Evolutionary conservation across 1,140 invertebrate species (phyloP), one percentile per base, ranked within the genome.

Genomic region (Schlechtendalia chinensis): DNA sequence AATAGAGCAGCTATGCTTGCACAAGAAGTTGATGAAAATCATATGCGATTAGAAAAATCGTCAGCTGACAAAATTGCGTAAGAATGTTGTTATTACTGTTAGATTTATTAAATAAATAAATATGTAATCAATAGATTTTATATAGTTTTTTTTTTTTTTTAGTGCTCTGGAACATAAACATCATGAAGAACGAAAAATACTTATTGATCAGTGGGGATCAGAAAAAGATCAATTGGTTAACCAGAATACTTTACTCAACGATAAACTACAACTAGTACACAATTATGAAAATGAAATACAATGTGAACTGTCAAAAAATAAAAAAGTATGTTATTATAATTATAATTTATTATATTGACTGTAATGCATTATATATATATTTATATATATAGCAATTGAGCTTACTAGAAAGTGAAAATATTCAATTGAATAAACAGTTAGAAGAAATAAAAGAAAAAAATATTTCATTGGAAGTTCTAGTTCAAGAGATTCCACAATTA

Each of bases 11-110:
- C 90, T 11, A 83, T 94, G 53, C 85, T 97, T 27, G 95, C 94
- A 2, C 91, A 93, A 81, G 95, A 97, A 86, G 92, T 96, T 1
- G 95, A 97, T 85, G 96, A 97, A 74, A 91, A 93, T 83, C 94
- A 96, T 85, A 88, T 89, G 0, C 89, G 91, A 58, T 88, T 96
- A 83, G 95, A 97, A 85, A 90, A 90, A 81, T 89, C 90, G 39
- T 87, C 91, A 71, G 89, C 91, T 84, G 88, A 90, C 56, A 90
- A 91, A 84, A 82, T 89, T 22, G 83, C 85, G 87, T 88, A 83
- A 85, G 86, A 85, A 47, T 22, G 6, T 1, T 47, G 16, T 47
- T 47, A 22, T n/a, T n/a, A n/a, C n/a, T n/a, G 11, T 17, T 32
- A 12, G 29, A 5, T 45, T 1, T 39, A 5, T 4, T 16, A 29